These are phyloP conservation scores for Panulirus ornatus DNA, from an alignment of 1,140 invertebrate species.

Conservation along the genomic window DNA sequence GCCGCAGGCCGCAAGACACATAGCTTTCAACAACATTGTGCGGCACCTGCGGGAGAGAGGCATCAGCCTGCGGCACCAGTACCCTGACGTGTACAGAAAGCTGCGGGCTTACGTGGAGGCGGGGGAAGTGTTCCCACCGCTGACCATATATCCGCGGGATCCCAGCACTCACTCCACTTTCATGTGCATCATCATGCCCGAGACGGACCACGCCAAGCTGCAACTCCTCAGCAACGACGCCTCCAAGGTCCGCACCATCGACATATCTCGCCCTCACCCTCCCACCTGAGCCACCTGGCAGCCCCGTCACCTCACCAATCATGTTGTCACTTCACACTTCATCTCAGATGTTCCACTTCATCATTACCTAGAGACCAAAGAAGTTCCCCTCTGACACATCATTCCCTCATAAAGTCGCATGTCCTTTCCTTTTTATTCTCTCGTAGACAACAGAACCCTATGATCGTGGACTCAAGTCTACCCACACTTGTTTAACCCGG, in stretches of 20 bases:
- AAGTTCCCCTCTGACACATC: no score
- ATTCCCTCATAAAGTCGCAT: no score
- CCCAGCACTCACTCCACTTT: constrained; percentile 88
- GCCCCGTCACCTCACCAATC: background rate
- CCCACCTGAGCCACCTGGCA: background rate
- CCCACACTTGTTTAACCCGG: background rate
- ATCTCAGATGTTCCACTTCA: no score
- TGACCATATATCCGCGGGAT: constrained; percentile 92
- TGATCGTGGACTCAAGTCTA: background rate
- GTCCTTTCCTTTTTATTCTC: no score
- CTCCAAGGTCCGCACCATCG: constrained; percentile 83
- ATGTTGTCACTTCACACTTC: background rate
- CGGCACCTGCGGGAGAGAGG: constrained; percentile 87
- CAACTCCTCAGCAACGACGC: constrained; percentile 83
- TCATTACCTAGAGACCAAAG: no score
- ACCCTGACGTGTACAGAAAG: constrained; percentile 89
- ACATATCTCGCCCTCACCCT: constrained; percentile 78
- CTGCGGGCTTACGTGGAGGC: constrained; percentile 89
- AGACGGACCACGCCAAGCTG: constrained; percentile 85
- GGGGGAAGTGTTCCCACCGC: constrained; percentile 89
- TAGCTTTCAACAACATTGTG: constrained; percentile 89
- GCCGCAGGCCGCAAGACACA: constrained; percentile 85
- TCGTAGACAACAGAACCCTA: no score
- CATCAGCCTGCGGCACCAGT: constrained; percentile 87
- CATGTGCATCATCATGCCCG: constrained; percentile 95